Evolutionary conservation across 2,113 vertebrate species (phyloP).

Genomic region (Otis tarda): DNA sequence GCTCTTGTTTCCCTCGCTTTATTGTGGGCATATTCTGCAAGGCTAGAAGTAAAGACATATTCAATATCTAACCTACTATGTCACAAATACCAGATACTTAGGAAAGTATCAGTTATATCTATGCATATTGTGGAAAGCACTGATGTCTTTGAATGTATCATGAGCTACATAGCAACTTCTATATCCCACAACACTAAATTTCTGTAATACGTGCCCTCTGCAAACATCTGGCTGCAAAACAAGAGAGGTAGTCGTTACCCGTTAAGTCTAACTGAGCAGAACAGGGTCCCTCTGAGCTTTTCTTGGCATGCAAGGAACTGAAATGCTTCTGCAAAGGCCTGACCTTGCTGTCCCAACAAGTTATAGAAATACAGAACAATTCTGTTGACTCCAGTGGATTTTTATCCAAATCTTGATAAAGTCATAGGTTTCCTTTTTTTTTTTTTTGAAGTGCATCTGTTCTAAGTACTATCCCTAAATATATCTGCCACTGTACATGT

Average conservation of each 20-base stretch:
- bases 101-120: not conserved
- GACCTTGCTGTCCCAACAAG: not conserved
- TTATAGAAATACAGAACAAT: not conserved
- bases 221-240: not conserved
- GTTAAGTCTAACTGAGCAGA: not conserved
- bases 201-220: not conserved
- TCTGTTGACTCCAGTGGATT: not conserved
- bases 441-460: not conserved
- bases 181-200: not conserved
- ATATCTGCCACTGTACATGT: not conserved
- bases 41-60: not conserved
- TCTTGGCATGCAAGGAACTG: not conserved
- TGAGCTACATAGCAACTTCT: not conserved
- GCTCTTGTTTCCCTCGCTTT: not conserved
- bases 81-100: not conserved
- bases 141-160: not conserved
- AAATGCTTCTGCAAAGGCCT: not conserved
- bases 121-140: not conserved
- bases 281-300: not conserved
- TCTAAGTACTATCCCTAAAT: not conserved
- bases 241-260: not conserved
- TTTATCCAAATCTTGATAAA: not conserved
- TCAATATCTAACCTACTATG: not conserved
- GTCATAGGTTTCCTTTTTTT: not conserved
- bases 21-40: not conserved